phyloP scores from a whole-genome alignment of 2,797 vertebrate genomes.

The Meda fulgida region DNA sequence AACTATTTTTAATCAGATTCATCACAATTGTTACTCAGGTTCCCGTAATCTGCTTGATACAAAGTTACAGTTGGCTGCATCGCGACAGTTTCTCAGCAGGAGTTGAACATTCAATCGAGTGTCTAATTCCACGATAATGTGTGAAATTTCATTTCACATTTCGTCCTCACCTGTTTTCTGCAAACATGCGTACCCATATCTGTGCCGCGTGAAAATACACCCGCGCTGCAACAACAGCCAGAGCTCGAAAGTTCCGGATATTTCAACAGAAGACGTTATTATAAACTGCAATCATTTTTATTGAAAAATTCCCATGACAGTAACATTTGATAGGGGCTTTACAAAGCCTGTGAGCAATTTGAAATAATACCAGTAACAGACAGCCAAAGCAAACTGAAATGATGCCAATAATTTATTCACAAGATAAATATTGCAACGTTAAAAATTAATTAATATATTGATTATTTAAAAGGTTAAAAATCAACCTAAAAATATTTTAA shows the following conservation, averaged over 20 bases:
- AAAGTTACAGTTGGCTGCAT: background rate
- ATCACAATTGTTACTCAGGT: no score
- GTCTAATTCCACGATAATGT: background rate
- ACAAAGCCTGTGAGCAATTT: conserved; percentile 13
- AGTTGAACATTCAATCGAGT: fast-evolving
- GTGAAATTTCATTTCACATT: background rate
- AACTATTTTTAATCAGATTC: background rate
- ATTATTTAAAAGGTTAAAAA: conserved; percentile 63
- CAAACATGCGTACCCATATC: conserved; percentile 61
- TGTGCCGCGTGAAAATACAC: conserved; percentile 61
- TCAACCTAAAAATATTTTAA: conserved; percentile 48
- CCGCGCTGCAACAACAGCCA: conserved; percentile 44
- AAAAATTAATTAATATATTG: conserved; percentile 71
- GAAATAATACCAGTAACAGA: background rate
- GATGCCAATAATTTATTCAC: conserved; percentile 65
- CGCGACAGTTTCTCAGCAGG: background rate
- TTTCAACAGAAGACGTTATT: no score
- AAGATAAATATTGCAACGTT: conserved; percentile 68
- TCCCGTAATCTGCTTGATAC: background rate
- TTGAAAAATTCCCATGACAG: conserved; percentile 34
- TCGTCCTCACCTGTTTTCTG: conserved; percentile 60
- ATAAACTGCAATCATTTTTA: conserved; percentile 32
- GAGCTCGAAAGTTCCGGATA: conserved; percentile 66
- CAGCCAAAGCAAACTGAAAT: conserved; percentile 30
- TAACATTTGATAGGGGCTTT: conserved; percentile 15